A percentile compares a stretch with the other conserved stretches of the same genome.
These are phyloP conservation scores for Cyrtonyx montezumae DNA, from an alignment of 2,113 vertebrate species.

Conservation along the genomic window DNA sequence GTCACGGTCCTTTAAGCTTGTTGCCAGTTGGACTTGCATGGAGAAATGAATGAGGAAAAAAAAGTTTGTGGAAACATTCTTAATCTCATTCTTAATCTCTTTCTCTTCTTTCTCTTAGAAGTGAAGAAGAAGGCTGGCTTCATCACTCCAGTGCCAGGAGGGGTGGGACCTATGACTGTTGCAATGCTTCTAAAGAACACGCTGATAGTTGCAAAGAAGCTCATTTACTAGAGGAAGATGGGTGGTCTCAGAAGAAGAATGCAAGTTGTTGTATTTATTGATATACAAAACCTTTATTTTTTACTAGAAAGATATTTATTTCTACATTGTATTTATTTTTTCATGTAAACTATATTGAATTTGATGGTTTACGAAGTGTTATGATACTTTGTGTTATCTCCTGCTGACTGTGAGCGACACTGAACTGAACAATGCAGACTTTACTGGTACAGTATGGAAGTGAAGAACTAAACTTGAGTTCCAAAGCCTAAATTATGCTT, in stretches of 20 bases:
- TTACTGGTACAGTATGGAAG: neutral
- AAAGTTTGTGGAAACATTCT: neutral
- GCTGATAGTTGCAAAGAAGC: conserved; percentile 84
- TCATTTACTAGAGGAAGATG: conserved; percentile 76
- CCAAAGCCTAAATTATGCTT: neutral
- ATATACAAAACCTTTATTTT: conserved; percentile 71
- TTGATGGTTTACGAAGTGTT: conserved; percentile 25
- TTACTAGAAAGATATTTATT: conserved; percentile 78
- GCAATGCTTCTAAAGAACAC: conserved; percentile 94
- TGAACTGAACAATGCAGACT: neutral
- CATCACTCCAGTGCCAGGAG: conserved; percentile 91
- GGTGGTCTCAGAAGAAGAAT: neutral
- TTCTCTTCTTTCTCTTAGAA: conserved; percentile 76
- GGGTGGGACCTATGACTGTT: conserved; percentile 92
- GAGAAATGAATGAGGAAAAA: neutral
- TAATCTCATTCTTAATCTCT: neutral
- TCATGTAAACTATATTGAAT: conserved; percentile 6
- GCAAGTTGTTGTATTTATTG: conserved; percentile 55
- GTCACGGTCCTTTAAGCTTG: accelerated
- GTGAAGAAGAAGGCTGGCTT: conserved; percentile 90
- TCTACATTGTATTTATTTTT: conserved; percentile 79
- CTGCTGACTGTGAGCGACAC: neutral
- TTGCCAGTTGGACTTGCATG: accelerated
- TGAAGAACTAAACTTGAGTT: neutral
- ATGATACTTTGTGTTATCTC: conserved; percentile 15